A percentile compares a stretch with the other conserved stretches of the same genome.
Evolutionary conservation across 2,113 vertebrate species (phyloP).

Genomic region (Caracal caracal): DNA sequence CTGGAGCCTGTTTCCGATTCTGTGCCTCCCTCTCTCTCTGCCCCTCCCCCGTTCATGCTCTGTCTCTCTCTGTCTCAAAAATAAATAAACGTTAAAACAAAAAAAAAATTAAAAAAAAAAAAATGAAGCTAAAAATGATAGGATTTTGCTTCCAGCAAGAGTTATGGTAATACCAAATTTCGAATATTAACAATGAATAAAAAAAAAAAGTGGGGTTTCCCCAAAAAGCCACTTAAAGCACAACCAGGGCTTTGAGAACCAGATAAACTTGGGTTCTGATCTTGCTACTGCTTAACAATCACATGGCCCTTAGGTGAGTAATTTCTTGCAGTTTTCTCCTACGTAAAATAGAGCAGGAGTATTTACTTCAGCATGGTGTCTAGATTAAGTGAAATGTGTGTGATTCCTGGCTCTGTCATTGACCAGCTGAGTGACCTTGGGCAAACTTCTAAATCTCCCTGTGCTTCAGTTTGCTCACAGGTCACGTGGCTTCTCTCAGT

Average conservation of each 20-base stretch:
- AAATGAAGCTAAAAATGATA: neutral
- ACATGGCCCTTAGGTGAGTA: neutral
- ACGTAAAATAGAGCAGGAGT: neutral
- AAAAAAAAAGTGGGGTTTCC: neutral
- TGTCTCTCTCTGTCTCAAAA: too few species aligned
- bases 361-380: neutral
- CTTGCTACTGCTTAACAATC: neutral
- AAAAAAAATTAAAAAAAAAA: too few species aligned
- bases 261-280: neutral
- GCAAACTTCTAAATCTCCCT: neutral
- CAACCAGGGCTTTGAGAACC: neutral
- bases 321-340: neutral
- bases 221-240: neutral
- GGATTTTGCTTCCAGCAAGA: neutral
- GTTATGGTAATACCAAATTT: neutral
- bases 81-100: too few species aligned
- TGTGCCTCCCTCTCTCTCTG: too few species aligned
- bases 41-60: too few species aligned
- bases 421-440: neutral
- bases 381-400: neutral
- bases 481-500: neutral
- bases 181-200: constrained; percentile 16
- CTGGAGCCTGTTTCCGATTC: too few species aligned
- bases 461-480: neutral
- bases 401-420: neutral